A percentile compares a stretch with the other conserved stretches of the same genome.
phyloP scores from a whole-genome alignment of 2,797 vertebrate genomes.

The Vireo griseus region DNA sequence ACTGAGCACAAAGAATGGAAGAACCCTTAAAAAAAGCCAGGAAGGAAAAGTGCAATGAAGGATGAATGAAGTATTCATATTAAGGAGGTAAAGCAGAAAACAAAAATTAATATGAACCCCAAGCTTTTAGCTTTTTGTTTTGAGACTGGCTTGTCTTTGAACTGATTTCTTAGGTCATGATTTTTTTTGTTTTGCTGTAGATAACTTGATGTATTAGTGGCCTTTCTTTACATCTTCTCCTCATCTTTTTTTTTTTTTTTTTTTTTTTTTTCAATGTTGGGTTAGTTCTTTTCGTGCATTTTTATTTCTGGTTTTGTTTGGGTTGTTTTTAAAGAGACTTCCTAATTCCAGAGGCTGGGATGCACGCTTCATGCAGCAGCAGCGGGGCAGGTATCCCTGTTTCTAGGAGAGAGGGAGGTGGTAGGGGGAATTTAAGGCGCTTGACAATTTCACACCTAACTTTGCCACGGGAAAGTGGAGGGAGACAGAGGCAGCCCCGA shows the following conservation, averaged over 20 bases:
- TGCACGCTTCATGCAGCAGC: slow-evolving; percentile 15
- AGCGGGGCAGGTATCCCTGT: slow-evolving; percentile 45
- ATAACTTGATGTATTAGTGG: slow-evolving; percentile 15
- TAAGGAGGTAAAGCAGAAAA: not conserved
- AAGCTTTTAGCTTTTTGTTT: slow-evolving; percentile 9
- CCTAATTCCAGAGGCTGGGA: slow-evolving; percentile 50
- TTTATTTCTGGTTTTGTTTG: too few species aligned
- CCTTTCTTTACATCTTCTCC: not conserved
- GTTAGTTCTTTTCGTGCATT: too few species aligned
- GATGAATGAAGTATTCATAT: not conserved
- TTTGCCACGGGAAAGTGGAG: not conserved
- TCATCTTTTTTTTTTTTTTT: not conserved
- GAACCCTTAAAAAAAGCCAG: not conserved
- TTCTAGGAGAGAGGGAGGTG: not conserved
- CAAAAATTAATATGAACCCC: not conserved
- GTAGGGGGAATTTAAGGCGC: not conserved
- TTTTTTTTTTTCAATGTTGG: too few species aligned
- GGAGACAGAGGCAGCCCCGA: not conserved
- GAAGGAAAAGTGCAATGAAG: not conserved
- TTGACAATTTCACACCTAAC: not conserved
- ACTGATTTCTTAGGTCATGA: not conserved
- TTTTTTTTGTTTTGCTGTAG: not conserved
- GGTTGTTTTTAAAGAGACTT: not conserved
- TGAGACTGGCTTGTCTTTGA: slow-evolving; percentile 23
- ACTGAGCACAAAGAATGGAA: not conserved